Conservation (phyloP, 2,888 invertebrate species). For the Argyresthia goedartella region DNA sequence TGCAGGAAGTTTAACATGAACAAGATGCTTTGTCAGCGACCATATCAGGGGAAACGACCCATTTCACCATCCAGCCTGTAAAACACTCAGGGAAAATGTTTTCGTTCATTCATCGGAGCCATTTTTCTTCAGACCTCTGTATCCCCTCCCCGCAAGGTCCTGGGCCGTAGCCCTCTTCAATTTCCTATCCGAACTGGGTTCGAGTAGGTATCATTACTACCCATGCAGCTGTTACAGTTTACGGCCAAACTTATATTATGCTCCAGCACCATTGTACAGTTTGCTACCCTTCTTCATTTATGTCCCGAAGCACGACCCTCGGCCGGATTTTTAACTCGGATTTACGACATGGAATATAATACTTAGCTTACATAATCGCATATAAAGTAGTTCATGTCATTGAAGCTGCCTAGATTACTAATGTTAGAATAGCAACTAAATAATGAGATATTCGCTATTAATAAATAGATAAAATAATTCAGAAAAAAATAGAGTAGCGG, state of each 20-base stretch:
- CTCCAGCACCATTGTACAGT: conserved; percentile 46
- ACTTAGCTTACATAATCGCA: too few relatives aligned
- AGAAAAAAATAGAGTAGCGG: too few relatives aligned
- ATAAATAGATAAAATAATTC: too few relatives aligned
- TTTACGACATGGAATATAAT: conserved; percentile 7
- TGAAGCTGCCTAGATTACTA: too few relatives aligned
- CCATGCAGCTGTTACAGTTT: conserved; percentile 62
- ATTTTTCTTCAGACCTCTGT: conserved; percentile 17
- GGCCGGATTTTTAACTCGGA: conserved; percentile 11
- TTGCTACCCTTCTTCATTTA: conserved; percentile 29
- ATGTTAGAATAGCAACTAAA: too few relatives aligned
- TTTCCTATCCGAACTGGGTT: conserved; percentile 36
- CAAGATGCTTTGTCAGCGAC: conserved; percentile 31
- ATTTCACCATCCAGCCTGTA: conserved; percentile 28
- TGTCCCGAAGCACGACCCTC: conserved; percentile 15
- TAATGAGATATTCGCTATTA: too few relatives aligned
- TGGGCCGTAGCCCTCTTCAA: conserved; percentile 36
- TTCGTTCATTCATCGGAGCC: conserved; percentile 31
- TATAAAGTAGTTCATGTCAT: too few relatives aligned
- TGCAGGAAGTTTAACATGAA: conserved; percentile 26
- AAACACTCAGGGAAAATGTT: conserved; percentile 17
- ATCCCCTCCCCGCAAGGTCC: conserved; percentile 28
- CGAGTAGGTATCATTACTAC: conserved; percentile 45
- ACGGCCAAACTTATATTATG: conserved; percentile 56
- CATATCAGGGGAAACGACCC: conserved; percentile 25